Percentiles rank a stretch among this genome's conserved stretches.
Conservation (phyloP, 2,888 invertebrate genomes). For the Clitarchus hookeri region DNA sequence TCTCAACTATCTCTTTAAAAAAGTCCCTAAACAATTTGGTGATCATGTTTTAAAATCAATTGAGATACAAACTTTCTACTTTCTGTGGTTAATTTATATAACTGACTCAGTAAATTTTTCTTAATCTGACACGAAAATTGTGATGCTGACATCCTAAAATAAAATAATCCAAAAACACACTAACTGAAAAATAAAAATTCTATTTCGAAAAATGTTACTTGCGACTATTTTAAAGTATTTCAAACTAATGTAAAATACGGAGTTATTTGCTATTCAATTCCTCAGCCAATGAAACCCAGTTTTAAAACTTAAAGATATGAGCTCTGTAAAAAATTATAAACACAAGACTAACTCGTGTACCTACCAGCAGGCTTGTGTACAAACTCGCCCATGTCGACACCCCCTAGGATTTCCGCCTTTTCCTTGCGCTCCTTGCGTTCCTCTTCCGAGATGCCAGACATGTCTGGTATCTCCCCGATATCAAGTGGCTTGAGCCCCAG, state of each 20-base stretch:
- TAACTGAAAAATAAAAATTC: too few species aligned
- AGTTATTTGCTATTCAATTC: neutral
- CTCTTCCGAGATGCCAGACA: conserved; percentile 59
- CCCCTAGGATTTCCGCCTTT: conserved; percentile 46
- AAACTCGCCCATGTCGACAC: conserved; percentile 70
- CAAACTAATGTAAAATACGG: neutral
- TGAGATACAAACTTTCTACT: too few species aligned
- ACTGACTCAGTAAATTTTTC: too few species aligned
- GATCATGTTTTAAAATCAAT: too few species aligned
- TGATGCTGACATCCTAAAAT: too few species aligned
- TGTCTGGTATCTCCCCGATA: conserved; percentile 57
- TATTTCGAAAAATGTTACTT: too few species aligned
- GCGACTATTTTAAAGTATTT: too few species aligned
- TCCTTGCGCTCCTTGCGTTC: conserved; percentile 48
- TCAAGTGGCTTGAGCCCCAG: conserved; percentile 93
- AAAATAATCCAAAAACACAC: too few species aligned
- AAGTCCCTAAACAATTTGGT: too few species aligned
- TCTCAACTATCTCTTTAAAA: too few species aligned
- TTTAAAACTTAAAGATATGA: neutral
- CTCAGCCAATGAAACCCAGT: neutral
- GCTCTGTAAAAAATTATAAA: neutral
- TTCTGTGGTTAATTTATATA: too few species aligned
- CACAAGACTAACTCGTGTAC: conserved; percentile 35
- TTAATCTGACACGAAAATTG: too few species aligned
- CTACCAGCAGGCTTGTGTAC: conserved; percentile 79